Base-by-base conservation (phyloP, 37 sponge, comb jelly and placozoan genomes). In the Eunapius fragilis region DNA sequence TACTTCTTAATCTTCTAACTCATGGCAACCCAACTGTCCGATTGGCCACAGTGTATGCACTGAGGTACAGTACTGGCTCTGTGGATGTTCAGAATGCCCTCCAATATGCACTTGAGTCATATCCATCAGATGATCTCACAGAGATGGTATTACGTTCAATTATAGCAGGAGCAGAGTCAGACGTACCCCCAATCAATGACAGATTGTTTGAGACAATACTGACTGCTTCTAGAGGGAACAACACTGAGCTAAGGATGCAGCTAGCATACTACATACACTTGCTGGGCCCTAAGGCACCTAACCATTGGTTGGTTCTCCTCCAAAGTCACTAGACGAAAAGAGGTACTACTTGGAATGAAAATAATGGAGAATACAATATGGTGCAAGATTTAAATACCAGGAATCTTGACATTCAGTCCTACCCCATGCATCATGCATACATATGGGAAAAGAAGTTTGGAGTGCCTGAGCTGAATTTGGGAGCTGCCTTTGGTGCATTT, bases 381-480 rank as follows among this genome's bases (percentile, higher is more conserved):
- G 86, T 90, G 25, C 85, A 86, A 13, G 77, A 78, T 34, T 77
- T 76, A 50, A 12, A 69, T 45, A 30, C 74, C 3, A 36, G 91
- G 32, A n/a, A 78, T 37, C 70, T 24, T 81, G 91, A 90, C 31
- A 78, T 86, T 19, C 2, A 0, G 25, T 86, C 50, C 28, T 86
- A 90, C 67, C 91, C 91, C 3, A 34, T 30, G 26, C 82, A 90
- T 82, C 85, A 69, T 38, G 91, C 91, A 19, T 90, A 90, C 82
- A 86, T 90, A 11, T 90, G 86, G 86, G 86, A 82, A 22, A 85
- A 90, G 77, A 82, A 74, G 31, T 77, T 85, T 85, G 91, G 91
- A 25, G 68, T 82, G 38, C 33, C 33, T 12, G 74, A 90, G 71
- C 67, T 86, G 37, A 67, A 82, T 68, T 76, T 73, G 14, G 81